Conservation (phyloP, 2,113 vertebrate genomes). For the Campylorhamphus procurvoides region DNA sequence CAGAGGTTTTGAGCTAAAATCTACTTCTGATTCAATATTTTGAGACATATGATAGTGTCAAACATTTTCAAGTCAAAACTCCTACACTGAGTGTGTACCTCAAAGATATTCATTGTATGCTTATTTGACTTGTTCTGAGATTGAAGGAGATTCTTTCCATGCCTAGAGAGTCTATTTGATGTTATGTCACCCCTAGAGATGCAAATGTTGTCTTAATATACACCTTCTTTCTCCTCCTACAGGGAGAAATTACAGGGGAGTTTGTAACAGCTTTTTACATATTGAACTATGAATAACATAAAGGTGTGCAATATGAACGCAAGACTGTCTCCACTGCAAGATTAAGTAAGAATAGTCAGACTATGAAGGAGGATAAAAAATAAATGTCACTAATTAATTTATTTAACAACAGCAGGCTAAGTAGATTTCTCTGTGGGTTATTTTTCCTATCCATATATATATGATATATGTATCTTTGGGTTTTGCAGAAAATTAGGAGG, state of each 20-base stretch:
- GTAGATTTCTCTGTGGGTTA: background rate
- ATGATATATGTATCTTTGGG: background rate
- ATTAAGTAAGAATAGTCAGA: background rate
- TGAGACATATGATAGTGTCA: background rate
- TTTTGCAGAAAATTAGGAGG: background rate
- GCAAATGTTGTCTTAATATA: background rate
- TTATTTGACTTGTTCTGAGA: slow-evolving; percentile 2
- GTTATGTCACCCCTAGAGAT: background rate
- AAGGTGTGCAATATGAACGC: background rate
- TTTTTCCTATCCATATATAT: background rate
- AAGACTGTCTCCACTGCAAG: background rate
- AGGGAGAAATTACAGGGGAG: background rate
- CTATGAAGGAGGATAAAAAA: background rate
- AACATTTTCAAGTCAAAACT: background rate
- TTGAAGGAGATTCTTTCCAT: background rate
- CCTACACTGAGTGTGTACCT: background rate
- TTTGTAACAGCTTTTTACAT: background rate
- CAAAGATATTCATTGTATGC: background rate
- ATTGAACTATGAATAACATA: background rate
- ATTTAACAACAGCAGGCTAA: background rate
- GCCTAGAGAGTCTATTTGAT: background rate
- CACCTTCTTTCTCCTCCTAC: background rate
- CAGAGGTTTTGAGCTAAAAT: background rate
- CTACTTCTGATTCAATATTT: background rate
- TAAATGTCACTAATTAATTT: background rate